Base-by-base conservation (phyloP, 1,140 invertebrate genomes). In the Anastrepha ludens region DNA sequence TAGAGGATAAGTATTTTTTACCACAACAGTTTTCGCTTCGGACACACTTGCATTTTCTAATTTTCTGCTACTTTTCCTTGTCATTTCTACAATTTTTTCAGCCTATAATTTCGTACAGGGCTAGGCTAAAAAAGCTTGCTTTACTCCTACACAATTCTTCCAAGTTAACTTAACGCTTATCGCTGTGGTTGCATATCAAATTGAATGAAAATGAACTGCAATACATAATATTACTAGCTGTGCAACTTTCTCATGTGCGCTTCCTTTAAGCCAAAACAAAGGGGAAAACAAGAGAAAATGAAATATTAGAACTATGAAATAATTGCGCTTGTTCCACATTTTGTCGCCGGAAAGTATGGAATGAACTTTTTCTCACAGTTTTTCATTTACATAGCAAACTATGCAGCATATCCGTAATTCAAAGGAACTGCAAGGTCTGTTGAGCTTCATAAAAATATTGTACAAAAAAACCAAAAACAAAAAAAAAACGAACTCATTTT, bases 291-390 rank as follows among this genome's bases (percentile, higher is more conserved):
- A 29, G 29, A 67, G 7, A 67, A 67, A 29, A 8, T 67, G 29
- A 15, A 62, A 62, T 13, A 17, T 62, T 62, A 9, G 60, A 8
- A 81, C 15, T 11, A 74, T 17, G 17, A 44, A 81, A 20, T 55
- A 81, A 81, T 81, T 81, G 20, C 47, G 74, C 47, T 81, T n/a
- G 74, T 81, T 81, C 50, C 74, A 81, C 74, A 55, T 81, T 81
- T 81, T 50, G 74, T 55, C 74, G 74, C 74, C 47, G 47, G 74
- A 81, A 81, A 81, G 74, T 81, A 81, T 81, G 74, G 47, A 81
- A 81, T 81, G 47, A 81, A 81, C 47, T 81, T 81, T 81, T 81
- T n/a, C 64, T 11, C 64, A 67, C 39, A 74, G 17, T 74, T 74
- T 41, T 74, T 17, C 0, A 47, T 41, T 17, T 74, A 47, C 67